Percentiles rank a stretch among this genome's conserved stretches.
These are phyloP conservation scores for Eupithecia insigniata DNA, from an alignment of 2,888 invertebrate species.

Conservation along the genomic window DNA sequence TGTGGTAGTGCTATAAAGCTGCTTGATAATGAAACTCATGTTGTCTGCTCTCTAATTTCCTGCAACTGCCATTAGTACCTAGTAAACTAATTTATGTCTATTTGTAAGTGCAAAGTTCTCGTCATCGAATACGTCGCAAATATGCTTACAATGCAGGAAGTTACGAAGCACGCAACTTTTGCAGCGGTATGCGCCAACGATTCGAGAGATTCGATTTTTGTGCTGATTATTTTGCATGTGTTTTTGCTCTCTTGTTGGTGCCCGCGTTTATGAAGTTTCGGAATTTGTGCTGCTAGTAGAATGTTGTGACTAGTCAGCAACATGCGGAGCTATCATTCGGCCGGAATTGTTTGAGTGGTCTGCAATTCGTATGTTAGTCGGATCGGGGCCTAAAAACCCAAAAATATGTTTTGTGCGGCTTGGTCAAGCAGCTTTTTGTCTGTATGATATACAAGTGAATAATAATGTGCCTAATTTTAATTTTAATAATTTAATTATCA, in stretches of 20 bases:
- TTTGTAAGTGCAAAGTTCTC: constrained; percentile 49
- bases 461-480: constrained; percentile 5
- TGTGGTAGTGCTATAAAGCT: constrained; percentile 54
- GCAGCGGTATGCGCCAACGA: constrained; percentile 43
- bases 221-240: constrained; percentile 6
- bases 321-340: constrained; percentile 25
- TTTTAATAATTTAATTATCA: neutral
- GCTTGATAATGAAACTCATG: constrained; percentile 74
- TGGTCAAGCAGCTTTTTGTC: constrained; percentile 3
- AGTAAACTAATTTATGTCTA: constrained; percentile 58
- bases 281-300: constrained; percentile 28
- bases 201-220: constrained; percentile 9
- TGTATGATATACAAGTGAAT: neutral
- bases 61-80: constrained; percentile 72
- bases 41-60: constrained; percentile 75
- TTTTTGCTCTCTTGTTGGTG: constrained; percentile 15
- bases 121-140: constrained; percentile 54
- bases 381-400: neutral
- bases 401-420: neutral
- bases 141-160: constrained; percentile 63
- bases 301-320: constrained; percentile 65
- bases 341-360: neutral
- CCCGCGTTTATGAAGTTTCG: constrained; percentile 1
- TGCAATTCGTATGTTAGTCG: neutral
- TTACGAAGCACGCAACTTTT: constrained; percentile 61